These are phyloP conservation scores for Rhyacophila evoluta DNA, from an alignment of 2,888 invertebrate species.

Conservation along the genomic window DNA sequence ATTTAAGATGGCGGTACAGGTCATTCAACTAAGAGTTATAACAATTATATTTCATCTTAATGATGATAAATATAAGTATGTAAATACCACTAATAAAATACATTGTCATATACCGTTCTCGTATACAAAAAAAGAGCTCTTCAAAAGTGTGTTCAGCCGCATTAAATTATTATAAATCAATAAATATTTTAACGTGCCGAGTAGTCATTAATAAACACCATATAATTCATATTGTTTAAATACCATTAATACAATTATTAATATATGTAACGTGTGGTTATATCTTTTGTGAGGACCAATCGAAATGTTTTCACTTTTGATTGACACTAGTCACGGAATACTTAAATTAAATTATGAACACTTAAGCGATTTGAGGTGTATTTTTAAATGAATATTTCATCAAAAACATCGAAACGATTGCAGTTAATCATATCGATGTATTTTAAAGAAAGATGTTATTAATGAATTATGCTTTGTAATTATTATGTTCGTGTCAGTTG, in stretches of 20 bases:
- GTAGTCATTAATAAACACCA: not conserved
- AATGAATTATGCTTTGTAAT: slow-evolving; percentile 4
- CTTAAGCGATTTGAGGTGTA: not conserved
- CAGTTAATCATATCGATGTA: not conserved
- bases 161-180: not conserved
- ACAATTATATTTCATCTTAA: too few relatives aligned
- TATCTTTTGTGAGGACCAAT: not conserved
- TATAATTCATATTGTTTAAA: not conserved
- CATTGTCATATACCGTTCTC: too few relatives aligned
- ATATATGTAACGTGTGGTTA: not conserved
- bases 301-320: not conserved
- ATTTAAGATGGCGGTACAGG: too few relatives aligned
- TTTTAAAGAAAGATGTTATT: slow-evolving; percentile 18
- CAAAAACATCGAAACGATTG: not conserved
- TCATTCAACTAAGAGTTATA: too few relatives aligned
- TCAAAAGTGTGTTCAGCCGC: not conserved
- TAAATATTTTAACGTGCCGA: not conserved
- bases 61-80: too few relatives aligned
- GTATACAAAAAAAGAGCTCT: not conserved
- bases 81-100: too few relatives aligned
- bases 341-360: not conserved
- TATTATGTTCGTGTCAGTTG: not conserved
- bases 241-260: not conserved
- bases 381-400: not conserved
- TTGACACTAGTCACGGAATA: slow-evolving; percentile 7